Evolutionary conservation across 2,113 vertebrate species (phyloP), one percentile per base, ranked within the genome.

Genomic region (Mastomys natalensis): DNA sequence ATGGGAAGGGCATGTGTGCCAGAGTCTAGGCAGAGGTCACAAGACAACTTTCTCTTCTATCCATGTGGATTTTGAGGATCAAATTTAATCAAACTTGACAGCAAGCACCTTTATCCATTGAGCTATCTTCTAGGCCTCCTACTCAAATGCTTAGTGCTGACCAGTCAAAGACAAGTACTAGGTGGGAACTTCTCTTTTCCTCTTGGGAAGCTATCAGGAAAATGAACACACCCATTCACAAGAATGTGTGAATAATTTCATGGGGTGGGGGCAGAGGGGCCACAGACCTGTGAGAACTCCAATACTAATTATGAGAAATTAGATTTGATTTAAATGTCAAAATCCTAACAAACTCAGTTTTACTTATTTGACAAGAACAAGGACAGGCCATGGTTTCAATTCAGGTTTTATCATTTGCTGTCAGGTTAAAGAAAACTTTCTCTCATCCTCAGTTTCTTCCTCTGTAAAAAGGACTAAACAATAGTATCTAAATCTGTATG

Each of bases 391-490:
- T 19, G n/a, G 86, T 93, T 97, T 90, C 53, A 73, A 86, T 48
- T 53, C 34, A 96, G 34, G 43, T 80, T 93, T 95, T 77, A 89
- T 62, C 19, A 60, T 86, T 62, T 70, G 1, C 66, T 64, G 7
- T 66, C 34, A 97, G 37, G 45, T 68, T 76, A 66, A 16, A 85
- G 48, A 96, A 73, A 94, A 95, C 37, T 11, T 34, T 78, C 29
- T 80, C 91, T 91, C 13, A 1, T 70, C 62, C 95, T 94, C 40
- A 26, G 87, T 90, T 88, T 93, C 48, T 77, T 92, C 74, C 78
- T 84, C 90, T 89, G 66, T 86, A 90, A 95, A 97, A 96, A 80
- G 72, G 58, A 66, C 84, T 88, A 78, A 90, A 64, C 58, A 86
- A 64, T 16, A 78, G 72, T 58, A 78, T 87, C 34, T 93, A 62